phyloP scores from a whole-genome alignment of 64 coral and sea anemone genomes.

The Hydrozoanthus tunicans region DNA sequence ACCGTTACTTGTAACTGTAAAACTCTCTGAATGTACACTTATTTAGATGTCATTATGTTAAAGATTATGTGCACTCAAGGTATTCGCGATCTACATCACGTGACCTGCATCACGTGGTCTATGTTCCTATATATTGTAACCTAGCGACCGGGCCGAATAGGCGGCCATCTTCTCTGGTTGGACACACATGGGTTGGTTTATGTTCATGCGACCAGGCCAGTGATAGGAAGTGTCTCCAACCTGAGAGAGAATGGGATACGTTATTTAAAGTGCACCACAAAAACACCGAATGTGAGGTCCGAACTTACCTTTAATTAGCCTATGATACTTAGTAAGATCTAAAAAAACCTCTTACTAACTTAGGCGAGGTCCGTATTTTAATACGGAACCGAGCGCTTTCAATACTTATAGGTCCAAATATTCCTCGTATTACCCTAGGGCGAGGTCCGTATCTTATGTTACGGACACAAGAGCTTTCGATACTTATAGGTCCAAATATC shows the following conservation, averaged over 20 bases:
- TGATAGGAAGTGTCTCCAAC: slow-evolving; percentile 49
- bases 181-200: slow-evolving; percentile 57
- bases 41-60: not conserved
- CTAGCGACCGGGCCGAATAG: slow-evolving; percentile 35
- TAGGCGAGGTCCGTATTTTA: no score
- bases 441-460: no score
- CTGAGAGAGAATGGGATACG: not conserved
- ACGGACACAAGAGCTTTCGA: no score
- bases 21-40: slow-evolving; percentile 1
- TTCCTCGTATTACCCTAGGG: no score
- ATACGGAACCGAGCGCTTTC: no score
- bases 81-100: not conserved
- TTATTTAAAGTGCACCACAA: not conserved
- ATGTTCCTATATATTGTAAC: slow-evolving; percentile 49
- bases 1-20: slow-evolving; percentile 4
- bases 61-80: slow-evolving; percentile 24
- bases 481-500: no score
- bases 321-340: no score
- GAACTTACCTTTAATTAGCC: no score
- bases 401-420: no score
- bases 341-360: no score
- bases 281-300: no score
- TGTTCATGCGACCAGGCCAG: slow-evolving; percentile 39
- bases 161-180: slow-evolving; percentile 52
- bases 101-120: not conserved